These are phyloP conservation scores for Anguilla megastoma DNA, from an alignment of 2,797 vertebrate genomes.

Conservation along the genomic window DNA sequence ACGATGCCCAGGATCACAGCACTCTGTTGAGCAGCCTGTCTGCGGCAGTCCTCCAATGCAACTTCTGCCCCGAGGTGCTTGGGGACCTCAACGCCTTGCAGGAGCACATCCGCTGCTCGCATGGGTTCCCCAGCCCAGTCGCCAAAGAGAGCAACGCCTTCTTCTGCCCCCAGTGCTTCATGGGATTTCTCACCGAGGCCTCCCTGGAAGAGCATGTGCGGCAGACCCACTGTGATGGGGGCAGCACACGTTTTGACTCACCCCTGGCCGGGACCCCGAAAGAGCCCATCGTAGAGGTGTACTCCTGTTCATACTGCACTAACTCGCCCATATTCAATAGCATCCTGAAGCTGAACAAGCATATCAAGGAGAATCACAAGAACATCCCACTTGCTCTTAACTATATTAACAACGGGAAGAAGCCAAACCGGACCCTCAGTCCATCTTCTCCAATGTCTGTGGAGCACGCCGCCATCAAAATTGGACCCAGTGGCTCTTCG, in stretches of 20 bases:
- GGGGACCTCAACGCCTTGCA: conserved; percentile 95
- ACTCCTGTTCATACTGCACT: conserved; percentile 98
- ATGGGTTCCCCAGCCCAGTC: conserved; percentile 90
- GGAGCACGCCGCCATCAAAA: conserved; percentile 78
- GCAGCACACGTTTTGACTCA: conserved; percentile 92
- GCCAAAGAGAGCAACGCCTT: conserved; percentile 98
- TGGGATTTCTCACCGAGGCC: conserved; percentile 98
- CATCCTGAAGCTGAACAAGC: conserved; percentile 96
- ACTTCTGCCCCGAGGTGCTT: conserved; percentile 95
- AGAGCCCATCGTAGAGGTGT: conserved; percentile 98
- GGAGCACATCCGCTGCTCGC: conserved; percentile 96
- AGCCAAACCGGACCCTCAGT: conserved; percentile 88
- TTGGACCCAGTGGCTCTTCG: conserved; percentile 85
- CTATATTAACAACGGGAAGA: conserved; percentile 97
- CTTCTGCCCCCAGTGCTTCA: conserved; percentile 98
- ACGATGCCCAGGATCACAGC: conserved; percentile 88
- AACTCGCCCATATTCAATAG: conserved; percentile 99
- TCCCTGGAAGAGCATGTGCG: conserved; percentile 97
- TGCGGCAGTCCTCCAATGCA: conserved; percentile 93
- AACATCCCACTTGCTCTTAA: conserved; percentile 98
- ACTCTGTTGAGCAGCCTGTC: conserved; percentile 84
- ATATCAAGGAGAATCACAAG: conserved; percentile 99
- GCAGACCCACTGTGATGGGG: conserved; percentile 95
- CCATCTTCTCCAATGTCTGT: conserved; percentile 91
- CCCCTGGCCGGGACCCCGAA: conserved; percentile 91